Evolutionary conservation across 1,140 invertebrate species (phyloP).

Genomic region (Grapholita molesta): DNA sequence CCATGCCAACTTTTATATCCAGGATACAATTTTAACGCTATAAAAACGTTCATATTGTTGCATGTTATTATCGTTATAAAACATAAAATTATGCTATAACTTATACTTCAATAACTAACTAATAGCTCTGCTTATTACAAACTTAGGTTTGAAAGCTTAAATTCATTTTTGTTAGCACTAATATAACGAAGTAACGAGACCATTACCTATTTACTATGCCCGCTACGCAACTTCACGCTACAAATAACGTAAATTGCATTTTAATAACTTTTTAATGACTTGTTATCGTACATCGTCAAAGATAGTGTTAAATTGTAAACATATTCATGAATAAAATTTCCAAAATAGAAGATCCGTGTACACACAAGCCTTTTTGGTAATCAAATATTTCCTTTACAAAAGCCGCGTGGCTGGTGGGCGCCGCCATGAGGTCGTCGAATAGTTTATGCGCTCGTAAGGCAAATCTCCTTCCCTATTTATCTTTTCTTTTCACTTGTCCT

Average conservation of each 20-base stretch:
- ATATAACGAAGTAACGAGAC: too few species aligned
- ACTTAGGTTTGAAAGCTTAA: background rate
- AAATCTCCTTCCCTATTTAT: slow-evolving; percentile 55
- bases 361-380: slow-evolving; percentile 17
- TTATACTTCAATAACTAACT: background rate
- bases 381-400: slow-evolving; percentile 24
- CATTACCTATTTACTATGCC: background rate
- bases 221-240: background rate
- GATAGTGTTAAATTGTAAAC: background rate
- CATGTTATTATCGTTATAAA: background rate
- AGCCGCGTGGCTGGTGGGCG: background rate
- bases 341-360: background rate
- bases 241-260: background rate
- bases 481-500: slow-evolving; percentile 62
- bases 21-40: slow-evolving; percentile 18
- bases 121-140: background rate
- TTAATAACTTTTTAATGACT: background rate
- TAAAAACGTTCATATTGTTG: background rate
- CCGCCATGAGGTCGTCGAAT: slow-evolving; percentile 20
- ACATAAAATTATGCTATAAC: background rate
- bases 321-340: background rate
- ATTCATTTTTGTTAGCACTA: too few species aligned
- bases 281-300: background rate
- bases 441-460: slow-evolving; percentile 41
- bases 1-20: slow-evolving; percentile 27